Evolutionary conservation across 2,888 invertebrate genomes (phyloP).

Genomic region (Hirtodrosophila cameraria): DNA sequence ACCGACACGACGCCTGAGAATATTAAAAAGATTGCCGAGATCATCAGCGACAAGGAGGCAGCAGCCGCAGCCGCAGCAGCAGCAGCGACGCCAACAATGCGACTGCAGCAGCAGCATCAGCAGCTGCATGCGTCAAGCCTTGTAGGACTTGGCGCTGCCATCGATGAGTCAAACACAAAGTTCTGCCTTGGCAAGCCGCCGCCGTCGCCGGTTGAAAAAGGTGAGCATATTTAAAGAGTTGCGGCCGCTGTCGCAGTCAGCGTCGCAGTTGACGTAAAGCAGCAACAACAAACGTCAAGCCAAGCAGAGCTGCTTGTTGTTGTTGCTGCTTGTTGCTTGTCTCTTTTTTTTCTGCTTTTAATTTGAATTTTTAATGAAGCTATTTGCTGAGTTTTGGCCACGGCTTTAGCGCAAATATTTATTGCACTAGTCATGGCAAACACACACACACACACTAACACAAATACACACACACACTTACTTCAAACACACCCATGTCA

Average conservation of each 20-base stretch:
- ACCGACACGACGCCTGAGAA: slow-evolving; percentile 84
- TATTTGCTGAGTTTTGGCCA: slow-evolving; percentile 64
- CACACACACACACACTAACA: slow-evolving; percentile 24
- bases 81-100: slow-evolving; percentile 35
- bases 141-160: slow-evolving; percentile 72
- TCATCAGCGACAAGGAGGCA: slow-evolving; percentile 69
- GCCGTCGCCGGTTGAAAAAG: slow-evolving; percentile 75
- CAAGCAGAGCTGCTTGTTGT: slow-evolving; percentile 29
- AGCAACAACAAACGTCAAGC: slow-evolving; percentile 16
- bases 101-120: slow-evolving; percentile 38
- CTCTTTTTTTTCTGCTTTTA: slow-evolving; percentile 46
- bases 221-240: slow-evolving; percentile 54
- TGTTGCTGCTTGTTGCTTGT: slow-evolving; percentile 42
- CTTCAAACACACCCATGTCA: slow-evolving; percentile 42
- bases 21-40: slow-evolving; percentile 84
- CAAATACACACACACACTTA: slow-evolving; percentile 4
- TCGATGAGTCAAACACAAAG: slow-evolving; percentile 80
- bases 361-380: slow-evolving; percentile 74
- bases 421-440: slow-evolving; percentile 69
- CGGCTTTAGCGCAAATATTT: slow-evolving; percentile 71
- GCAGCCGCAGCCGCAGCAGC: slow-evolving; percentile 17
- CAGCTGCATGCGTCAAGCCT: slow-evolving; percentile 48
- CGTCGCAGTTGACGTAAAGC: slow-evolving; percentile 11
- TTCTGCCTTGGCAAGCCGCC: slow-evolving; percentile 76
- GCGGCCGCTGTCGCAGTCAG: slow-evolving; percentile 4